phyloP scores from a whole-genome alignment of 2,888 invertebrate species.

The Drepanosiphum platanoidis region DNA sequence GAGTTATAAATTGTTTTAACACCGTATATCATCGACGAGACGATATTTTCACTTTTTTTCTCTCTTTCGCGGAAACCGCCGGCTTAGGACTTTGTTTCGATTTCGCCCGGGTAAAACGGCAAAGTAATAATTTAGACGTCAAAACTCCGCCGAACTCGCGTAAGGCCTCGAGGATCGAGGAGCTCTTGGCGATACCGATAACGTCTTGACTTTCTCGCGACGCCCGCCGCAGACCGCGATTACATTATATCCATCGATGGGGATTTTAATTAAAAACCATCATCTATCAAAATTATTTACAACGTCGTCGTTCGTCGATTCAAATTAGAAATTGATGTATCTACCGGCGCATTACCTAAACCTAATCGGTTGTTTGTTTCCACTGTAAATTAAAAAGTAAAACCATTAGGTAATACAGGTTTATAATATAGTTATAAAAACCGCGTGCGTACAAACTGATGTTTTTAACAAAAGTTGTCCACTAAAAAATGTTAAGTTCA shows the following conservation, averaged over 20 bases:
- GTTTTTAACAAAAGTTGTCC: background rate
- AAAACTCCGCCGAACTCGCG: background rate
- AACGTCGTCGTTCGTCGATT: background rate
- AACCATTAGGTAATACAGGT: background rate
- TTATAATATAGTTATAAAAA: background rate
- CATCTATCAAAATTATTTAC: background rate
- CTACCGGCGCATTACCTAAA: background rate
- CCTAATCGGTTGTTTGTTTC: background rate
- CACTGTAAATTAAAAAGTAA: background rate
- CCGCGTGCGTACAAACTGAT: background rate
- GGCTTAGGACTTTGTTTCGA: background rate
- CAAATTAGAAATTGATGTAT: conserved; percentile 20
- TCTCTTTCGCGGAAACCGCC: background rate
- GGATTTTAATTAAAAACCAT: conserved; percentile 1
- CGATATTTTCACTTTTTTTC: background rate
- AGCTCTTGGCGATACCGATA: background rate
- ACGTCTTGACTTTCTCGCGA: background rate
- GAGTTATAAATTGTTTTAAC: background rate
- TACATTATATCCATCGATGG: too few species aligned
- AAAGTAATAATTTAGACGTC: background rate
- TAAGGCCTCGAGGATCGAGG: background rate
- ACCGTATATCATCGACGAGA: background rate
- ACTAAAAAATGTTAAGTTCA: background rate
- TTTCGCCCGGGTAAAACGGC: background rate
- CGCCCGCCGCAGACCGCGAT: background rate